phyloP scores from a whole-genome alignment of 2,888 invertebrate species.

The Omphaloscelis lunosa region DNA sequence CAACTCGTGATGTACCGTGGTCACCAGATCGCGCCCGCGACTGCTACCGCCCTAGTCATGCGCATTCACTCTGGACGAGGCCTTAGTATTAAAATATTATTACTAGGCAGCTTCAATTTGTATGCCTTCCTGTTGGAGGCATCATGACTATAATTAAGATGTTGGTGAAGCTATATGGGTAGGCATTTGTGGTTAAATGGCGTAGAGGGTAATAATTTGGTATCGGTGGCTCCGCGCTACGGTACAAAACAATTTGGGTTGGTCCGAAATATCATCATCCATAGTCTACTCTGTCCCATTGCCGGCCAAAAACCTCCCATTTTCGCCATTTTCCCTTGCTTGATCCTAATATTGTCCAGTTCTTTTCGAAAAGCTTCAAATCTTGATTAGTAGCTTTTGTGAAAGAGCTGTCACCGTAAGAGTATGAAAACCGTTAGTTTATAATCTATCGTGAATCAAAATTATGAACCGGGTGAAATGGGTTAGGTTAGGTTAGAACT shows the following conservation, averaged over 20 bases:
- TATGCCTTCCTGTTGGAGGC: constrained; percentile 51
- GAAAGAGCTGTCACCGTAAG: neutral
- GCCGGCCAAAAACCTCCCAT: too few relatives aligned
- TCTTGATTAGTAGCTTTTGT: neutral
- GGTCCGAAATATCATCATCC: neutral
- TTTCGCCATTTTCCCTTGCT: neutral
- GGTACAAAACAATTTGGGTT: too few relatives aligned
- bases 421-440: too few relatives aligned
- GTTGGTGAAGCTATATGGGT: neutral
- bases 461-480: too few relatives aligned
- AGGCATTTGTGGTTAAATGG: neutral
- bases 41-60: neutral
- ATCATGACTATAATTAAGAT: constrained; percentile 51
- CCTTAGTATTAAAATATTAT: constrained; percentile 58
- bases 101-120: constrained; percentile 43
- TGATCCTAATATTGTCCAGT: neutral
- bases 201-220: neutral
- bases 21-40: neutral
- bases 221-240: neutral
- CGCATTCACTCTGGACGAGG: neutral
- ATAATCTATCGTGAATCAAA: too few relatives aligned
- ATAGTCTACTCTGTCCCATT: neutral
- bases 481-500: too few relatives aligned
- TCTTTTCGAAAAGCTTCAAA: neutral
- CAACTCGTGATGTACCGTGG: neutral